These are phyloP conservation scores for Micromesistius poutassou DNA, from an alignment of 2,797 vertebrate genomes.

Conservation along the genomic window DNA sequence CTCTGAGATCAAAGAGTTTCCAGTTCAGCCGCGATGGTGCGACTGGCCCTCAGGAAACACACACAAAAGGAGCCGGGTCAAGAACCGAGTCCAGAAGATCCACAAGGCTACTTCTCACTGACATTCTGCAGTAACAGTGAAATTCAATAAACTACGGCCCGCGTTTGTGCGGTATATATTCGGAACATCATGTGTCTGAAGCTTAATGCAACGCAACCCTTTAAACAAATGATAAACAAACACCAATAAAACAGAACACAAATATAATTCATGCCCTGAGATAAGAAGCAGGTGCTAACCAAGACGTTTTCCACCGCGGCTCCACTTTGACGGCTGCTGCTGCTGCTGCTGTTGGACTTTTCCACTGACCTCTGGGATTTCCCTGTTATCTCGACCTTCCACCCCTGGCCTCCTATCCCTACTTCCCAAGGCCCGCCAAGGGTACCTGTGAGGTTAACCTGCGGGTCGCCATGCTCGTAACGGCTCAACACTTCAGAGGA, in stretches of 20 bases:
- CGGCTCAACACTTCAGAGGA: slow-evolving; percentile 70
- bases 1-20: slow-evolving; percentile 48
- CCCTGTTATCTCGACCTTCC: slow-evolving; percentile 64
- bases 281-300: background rate
- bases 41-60: slow-evolving; percentile 56
- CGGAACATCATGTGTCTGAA: background rate
- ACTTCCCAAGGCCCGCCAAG: slow-evolving; percentile 39
- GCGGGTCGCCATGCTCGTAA: slow-evolving; percentile 64
- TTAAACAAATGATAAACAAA: background rate
- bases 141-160: background rate
- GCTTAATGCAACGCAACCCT: too few species aligned
- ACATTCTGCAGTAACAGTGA: background rate
- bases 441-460: slow-evolving; percentile 66
- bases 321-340: background rate
- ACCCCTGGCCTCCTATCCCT: slow-evolving; percentile 34
- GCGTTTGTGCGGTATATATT: background rate
- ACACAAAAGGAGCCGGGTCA: slow-evolving; percentile 29
- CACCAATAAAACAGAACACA: background rate
- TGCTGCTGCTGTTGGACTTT: too few species aligned
- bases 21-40: slow-evolving; percentile 33
- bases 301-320: background rate
- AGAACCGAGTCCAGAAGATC: slow-evolving; percentile 28
- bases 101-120: slow-evolving; percentile 8
- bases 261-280: background rate
- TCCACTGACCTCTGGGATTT: slow-evolving; percentile 53